Conservation (phyloP, 2,113 vertebrate species). For the Seriola rivoliana region DNA sequence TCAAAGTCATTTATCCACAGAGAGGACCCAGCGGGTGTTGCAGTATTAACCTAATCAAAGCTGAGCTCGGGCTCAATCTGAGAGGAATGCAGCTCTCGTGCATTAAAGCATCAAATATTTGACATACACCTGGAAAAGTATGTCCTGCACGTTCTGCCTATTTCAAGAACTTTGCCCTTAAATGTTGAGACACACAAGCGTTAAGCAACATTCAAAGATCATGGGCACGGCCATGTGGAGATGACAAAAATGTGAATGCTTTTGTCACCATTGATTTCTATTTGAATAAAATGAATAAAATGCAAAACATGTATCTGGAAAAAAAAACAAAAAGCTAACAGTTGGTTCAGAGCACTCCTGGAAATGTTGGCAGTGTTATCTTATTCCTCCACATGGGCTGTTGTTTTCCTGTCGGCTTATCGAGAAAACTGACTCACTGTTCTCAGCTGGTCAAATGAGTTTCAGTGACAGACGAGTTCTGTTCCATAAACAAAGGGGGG, state of each 20-base stretch:
- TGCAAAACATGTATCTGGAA: constrained; percentile 33
- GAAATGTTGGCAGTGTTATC: constrained; percentile 76
- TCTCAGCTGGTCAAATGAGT: constrained; percentile 71
- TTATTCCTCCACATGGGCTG: constrained; percentile 77
- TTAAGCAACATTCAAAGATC: background rate
- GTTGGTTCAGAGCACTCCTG: constrained; percentile 60
- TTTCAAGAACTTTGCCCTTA: constrained; percentile 6
- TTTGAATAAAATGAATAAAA: constrained; percentile 31
- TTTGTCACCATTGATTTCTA: constrained; percentile 16
- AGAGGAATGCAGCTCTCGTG: background rate
- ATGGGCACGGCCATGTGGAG: background rate
- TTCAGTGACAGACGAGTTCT: constrained; percentile 72
- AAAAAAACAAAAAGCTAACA: constrained; percentile 22
- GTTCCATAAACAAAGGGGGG: constrained; percentile 73
- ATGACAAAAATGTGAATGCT: background rate
- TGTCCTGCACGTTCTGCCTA: background rate
- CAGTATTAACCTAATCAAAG: background rate
- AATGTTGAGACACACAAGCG: background rate
- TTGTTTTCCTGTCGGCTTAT: constrained; percentile 81
- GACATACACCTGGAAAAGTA: background rate
- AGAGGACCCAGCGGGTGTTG: background rate
- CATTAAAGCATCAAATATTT: constrained; percentile 7
- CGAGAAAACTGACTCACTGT: constrained; percentile 71
- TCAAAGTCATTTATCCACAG: constrained; percentile 5
- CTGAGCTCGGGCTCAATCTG: background rate